Evolutionary conservation across 2,888 invertebrate species (phyloP), one percentile per base, ranked within the genome.

Genomic region (Apamea sordens): DNA sequence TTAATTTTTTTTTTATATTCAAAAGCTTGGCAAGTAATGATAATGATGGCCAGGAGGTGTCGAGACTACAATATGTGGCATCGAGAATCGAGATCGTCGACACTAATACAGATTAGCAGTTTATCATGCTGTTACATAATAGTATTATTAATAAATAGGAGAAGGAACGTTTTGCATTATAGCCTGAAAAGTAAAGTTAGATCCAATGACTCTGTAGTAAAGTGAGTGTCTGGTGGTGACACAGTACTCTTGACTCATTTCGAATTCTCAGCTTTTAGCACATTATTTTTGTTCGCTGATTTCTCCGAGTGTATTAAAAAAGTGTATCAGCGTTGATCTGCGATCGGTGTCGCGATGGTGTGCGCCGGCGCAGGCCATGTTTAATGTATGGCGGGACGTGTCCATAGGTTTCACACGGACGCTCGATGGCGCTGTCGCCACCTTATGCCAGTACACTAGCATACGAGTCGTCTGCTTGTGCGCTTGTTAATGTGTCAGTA

Each of bases 381-480:
- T 61, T 87, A 74, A 84, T 88, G 88, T 81, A 87, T 86, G 70
- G 70, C 50, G 71, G 65, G 84, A 76, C 73, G 75, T 65, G 78
- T 77, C 73, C 77, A 65, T 73, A 71, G 77, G 76, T 69, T 86
- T 86, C 86, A 83, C 86, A 88, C 80, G 88, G 76, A 41, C 68
- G 75, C 70, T 73, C 76, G 15, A 13, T 53, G 78, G 67, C 36
- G 36, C 53, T 67, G 74, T 77, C 75, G 76, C 73, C 80, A 65
- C 65, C 21, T n/a, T n/a, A 10, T 21, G 53, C 61, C 28, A n/a
- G n/a, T 11, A 10, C 15, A 28, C 11, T 24, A 64, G 44, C 50
- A n/a, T 4, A 15, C 53, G 50, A 64, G 24, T 5, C 1, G 41
- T 24, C 21, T 61, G 53, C 28, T 63, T 2, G 41, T 18, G 10